Evolutionary conservation across 2,888 invertebrate genomes (phyloP).

Genomic region (Dendrolimus houi): DNA sequence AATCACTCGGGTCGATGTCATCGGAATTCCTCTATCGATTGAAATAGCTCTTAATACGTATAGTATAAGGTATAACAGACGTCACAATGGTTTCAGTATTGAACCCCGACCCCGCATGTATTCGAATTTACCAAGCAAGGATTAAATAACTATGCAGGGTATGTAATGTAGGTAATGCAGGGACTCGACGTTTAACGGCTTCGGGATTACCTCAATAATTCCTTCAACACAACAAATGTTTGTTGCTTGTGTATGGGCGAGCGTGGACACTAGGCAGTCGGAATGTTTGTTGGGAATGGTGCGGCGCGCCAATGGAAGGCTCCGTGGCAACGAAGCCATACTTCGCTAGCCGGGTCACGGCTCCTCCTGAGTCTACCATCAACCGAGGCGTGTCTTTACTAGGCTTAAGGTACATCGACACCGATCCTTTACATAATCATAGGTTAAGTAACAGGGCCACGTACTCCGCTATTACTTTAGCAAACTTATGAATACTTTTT

Average conservation of each 20-base stretch:
- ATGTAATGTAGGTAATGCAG: slow-evolving; percentile 70
- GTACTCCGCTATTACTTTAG: too few relatives aligned
- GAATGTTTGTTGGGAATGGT: slow-evolving; percentile 5
- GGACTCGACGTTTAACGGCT: slow-evolving; percentile 71
- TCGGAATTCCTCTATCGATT: slow-evolving; percentile 29
- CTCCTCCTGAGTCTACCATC: slow-evolving; percentile 42
- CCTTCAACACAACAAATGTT: slow-evolving; percentile 69
- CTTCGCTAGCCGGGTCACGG: slow-evolving; percentile 42
- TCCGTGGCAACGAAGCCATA: slow-evolving; percentile 55
- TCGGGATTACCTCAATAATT: slow-evolving; percentile 70
- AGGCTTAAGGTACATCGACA: slow-evolving; percentile 32
- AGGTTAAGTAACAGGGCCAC: slow-evolving; percentile 25
- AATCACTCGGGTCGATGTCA: slow-evolving; percentile 51
- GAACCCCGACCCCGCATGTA: slow-evolving; percentile 26
- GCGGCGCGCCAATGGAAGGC: background rate
- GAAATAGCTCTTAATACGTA: slow-evolving; percentile 50
- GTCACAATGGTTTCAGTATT: background rate
- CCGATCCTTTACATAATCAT: slow-evolving; percentile 37
- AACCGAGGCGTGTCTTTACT: slow-evolving; percentile 45
- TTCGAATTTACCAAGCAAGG: slow-evolving; percentile 54
- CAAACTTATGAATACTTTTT: too few relatives aligned
- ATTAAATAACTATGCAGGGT: slow-evolving; percentile 67
- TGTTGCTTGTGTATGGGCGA: slow-evolving; percentile 36
- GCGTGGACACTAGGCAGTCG: background rate
- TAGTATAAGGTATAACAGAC: slow-evolving; percentile 41